Evolutionary conservation across 2,888 invertebrate species (phyloP), one percentile per base, ranked within the genome.

Genomic region (Eristalinus sepulchralis): DNA sequence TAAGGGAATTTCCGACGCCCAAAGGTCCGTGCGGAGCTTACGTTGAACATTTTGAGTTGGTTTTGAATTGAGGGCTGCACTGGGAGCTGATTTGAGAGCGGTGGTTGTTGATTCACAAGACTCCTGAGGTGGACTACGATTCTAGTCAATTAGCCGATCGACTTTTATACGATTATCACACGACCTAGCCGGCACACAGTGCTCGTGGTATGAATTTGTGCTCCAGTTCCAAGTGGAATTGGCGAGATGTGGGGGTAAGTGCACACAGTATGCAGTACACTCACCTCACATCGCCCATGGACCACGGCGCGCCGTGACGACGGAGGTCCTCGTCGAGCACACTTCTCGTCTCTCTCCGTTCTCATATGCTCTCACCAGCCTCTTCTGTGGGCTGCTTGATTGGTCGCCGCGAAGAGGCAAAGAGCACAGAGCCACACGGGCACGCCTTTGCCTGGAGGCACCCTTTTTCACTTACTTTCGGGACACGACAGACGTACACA

Each of bases 41-140:
- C 85, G 47, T 57, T 81, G 68, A 85, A 85, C 85, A 85, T 85
- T 59, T 77, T 78, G 67, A 76, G 10, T 36, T 53, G n/a, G 17
- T 31, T 39, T 68, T 57, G 6, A 36, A 31, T 33, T 66, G 24
- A 39, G n/a, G 47, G 60, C 36, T 72, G 8, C 27, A 34, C 70
- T n/a, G n/a, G 27, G 27, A 27, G 27, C 27, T 27, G 27, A 27
- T 27, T 5, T 72, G 53, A 24, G 39, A 72, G 70, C 75, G 64
- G 53, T 78, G 22, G 76, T 27, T 89, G 88, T 89, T 90, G 88
- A 89, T 89, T 89, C 90, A 89, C 89, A 89, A 88, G 89, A 89
- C 91, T 91, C 89, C 91, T 91, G 90, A 89, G 90, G 89, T 92
- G 90, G 90, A 92, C 92, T 92, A 91, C 90, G 90, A 89, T 90